Evolutionary conservation across 2,113 vertebrate genomes (phyloP).

Genomic region (Bos indicus): DNA sequence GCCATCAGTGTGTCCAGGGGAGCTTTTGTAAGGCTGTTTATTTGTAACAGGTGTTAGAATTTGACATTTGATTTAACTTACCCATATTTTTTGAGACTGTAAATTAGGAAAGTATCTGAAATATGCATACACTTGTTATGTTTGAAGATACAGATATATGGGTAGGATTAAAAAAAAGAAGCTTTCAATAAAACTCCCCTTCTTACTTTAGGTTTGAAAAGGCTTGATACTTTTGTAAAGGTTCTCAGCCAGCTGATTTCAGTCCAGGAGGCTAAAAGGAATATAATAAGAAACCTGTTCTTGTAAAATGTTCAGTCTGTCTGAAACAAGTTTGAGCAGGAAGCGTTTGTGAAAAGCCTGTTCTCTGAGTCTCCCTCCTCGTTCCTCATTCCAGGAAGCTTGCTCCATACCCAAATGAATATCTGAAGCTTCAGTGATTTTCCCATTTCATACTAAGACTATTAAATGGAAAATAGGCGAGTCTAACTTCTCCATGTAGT

Average conservation of each 20-base stretch:
- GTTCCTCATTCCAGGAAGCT: constrained; percentile 8
- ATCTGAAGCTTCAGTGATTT: constrained; percentile 14
- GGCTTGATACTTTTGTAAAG: constrained; percentile 33
- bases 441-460: neutral
- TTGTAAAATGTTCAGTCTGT: constrained; percentile 53
- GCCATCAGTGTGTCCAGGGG: neutral
- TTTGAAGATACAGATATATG: neutral
- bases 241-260: constrained; percentile 57
- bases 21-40: constrained; percentile 44
- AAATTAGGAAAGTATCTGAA: constrained; percentile 59
- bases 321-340: constrained; percentile 48
- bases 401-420: constrained; percentile 6
- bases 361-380: neutral
- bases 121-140: constrained; percentile 39
- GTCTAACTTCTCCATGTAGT: neutral
- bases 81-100: constrained; percentile 23
- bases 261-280: constrained; percentile 46
- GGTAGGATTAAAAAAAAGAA: neutral
- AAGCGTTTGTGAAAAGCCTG: constrained; percentile 46
- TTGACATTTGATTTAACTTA: constrained; percentile 46
- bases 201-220: constrained; percentile 48
- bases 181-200: constrained; percentile 36
- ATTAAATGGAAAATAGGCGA: neutral
- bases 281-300: constrained; percentile 57
- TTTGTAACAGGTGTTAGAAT: constrained; percentile 34